Percentiles rank a stretch among this genome's conserved stretches.
phyloP scores from a whole-genome alignment of 2,113 vertebrate species.

The Falco punctatus region DNA sequence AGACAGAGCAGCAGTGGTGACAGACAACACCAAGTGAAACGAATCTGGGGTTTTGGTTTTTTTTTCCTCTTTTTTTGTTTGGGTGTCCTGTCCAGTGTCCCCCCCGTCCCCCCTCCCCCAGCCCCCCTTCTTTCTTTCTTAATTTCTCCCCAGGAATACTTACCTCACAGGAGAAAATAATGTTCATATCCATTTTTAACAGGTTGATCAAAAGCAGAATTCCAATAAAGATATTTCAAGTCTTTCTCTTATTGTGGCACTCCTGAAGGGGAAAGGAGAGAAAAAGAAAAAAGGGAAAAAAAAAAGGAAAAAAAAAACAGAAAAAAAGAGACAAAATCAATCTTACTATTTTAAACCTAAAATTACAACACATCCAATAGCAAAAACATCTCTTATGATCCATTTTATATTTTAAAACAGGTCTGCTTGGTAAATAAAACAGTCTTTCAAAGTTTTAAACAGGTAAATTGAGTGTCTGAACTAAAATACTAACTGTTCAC shows the following conservation, averaged over 20 bases:
- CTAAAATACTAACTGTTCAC: background rate
- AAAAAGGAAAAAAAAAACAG: background rate
- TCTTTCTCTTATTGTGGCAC: background rate
- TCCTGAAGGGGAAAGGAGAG: background rate
- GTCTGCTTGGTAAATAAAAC: background rate
- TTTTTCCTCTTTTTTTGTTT: too few species aligned
- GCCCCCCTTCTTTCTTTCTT: too few species aligned
- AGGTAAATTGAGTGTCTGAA: background rate
- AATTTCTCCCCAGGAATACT: background rate
- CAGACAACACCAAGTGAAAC: background rate
- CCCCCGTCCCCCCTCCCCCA: too few species aligned
- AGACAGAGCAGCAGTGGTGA: background rate
- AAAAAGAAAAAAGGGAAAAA: background rate
- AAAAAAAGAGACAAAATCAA: background rate
- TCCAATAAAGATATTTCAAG: background rate
- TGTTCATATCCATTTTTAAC: constrained; percentile 55
- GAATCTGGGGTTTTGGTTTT: background rate
- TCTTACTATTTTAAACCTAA: background rate
- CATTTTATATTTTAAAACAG: background rate
- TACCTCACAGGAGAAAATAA: constrained; percentile 49
- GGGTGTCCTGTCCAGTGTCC: too few species aligned
- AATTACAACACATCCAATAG: background rate
- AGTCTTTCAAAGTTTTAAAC: background rate
- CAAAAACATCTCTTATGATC: background rate
- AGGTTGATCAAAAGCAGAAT: constrained; percentile 33